Evolutionary conservation across 2,797 vertebrate species (phyloP), one percentile per base, ranked within the genome.

Genomic region (Characodon lateralis): DNA sequence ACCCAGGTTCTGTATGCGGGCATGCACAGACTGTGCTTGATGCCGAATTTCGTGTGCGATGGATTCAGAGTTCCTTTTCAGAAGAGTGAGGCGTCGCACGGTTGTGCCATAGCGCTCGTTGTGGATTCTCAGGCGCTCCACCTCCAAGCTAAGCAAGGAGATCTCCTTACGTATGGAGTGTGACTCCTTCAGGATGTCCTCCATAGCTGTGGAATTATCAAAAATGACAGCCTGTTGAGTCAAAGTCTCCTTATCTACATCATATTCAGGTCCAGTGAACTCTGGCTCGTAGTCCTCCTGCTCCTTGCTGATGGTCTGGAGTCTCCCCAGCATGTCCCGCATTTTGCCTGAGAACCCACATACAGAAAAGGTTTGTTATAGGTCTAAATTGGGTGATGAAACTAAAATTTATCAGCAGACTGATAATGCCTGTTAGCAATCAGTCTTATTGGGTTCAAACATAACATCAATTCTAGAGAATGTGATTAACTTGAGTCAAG

Each of bases 41-140:
- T 91, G 84, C 84, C 97, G 96, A 89, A 99, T 96, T 79, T 94
- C 94, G 91, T 92, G 96, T 80, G 97, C 97, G 4, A 98, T 97
- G 41, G 92, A 89, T 74, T 96, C 97, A 2, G 95, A 96, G 83
- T 97, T 97, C 18, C 95, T 95, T 90, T 97, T 98, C 88, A 99
- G 95, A 68, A 96, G 92, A 73, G 96, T 97, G 14, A 98, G 89
- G 2, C 96, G 96, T 46, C 95, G 93, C 91, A 97, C 94, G 20
- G 97, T 96, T 43, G 96, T 97, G 78, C 96, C 94, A 87, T 96
- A 97, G 77, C 96, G 97, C 5, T 81, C 89, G 0, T 96, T 97
- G 77, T 98, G 96, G 78, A 87, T 88, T 1, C 87, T 83, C 76
- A 99, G 92, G 0, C 93, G 95, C 78, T 87, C 85, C 70, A 98